A percentile compares a stretch with the other conserved stretches of the same genome.
Evolutionary conservation across 2,113 vertebrate species (phyloP).

Genomic region (Conger conger): DNA sequence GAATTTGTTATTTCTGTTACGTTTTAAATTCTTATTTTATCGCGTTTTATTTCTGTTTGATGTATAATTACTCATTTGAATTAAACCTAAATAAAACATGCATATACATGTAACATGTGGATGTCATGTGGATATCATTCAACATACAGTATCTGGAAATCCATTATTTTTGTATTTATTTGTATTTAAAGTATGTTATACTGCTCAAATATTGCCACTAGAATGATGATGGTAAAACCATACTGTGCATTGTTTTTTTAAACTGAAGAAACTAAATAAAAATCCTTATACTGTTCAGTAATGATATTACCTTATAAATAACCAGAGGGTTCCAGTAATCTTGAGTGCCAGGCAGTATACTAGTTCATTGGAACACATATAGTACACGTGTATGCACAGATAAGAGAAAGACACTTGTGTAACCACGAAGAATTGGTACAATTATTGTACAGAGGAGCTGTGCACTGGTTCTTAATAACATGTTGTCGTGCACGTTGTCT

Average conservation of each 20-base stretch:
- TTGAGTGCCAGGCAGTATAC: neutral
- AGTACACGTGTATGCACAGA: neutral
- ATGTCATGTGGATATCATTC: too few species aligned
- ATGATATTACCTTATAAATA: neutral
- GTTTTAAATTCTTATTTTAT: too few species aligned
- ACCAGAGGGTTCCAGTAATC: too few species aligned
- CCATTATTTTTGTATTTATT: too few species aligned
- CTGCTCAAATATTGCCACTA: neutral
- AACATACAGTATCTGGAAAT: too few species aligned
- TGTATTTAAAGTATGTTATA: neutral
- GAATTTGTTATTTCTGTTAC: too few species aligned
- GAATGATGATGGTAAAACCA: neutral
- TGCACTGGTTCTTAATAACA: neutral
- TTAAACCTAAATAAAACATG: too few species aligned
- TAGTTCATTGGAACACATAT: neutral
- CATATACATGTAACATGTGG: too few species aligned
- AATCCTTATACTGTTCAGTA: neutral
- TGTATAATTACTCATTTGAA: too few species aligned
- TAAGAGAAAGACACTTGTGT: neutral
- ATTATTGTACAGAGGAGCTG: too few species aligned
- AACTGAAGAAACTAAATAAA: neutral
- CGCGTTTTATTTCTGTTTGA: too few species aligned
- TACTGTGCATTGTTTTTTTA: neutral
- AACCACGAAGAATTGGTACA: neutral
- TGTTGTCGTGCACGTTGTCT: neutral